A percentile compares a stretch with the other conserved stretches of the same genome.
Evolutionary conservation across 1,140 invertebrate species (phyloP).

Genomic region (Zaprionus inermis): DNA sequence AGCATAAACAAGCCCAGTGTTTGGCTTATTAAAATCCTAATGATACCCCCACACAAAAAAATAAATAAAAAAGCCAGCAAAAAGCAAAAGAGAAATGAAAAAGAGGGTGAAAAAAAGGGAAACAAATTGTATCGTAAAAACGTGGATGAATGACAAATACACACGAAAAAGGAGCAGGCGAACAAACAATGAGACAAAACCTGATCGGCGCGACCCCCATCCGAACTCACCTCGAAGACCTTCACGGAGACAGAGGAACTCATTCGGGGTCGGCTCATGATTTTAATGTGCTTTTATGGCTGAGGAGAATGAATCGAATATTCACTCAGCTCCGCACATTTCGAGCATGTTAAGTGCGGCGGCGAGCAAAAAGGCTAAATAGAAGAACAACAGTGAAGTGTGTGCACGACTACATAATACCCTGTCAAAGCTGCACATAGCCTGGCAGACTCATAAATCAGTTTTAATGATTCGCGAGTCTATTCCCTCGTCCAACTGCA

Average conservation of each 20-base stretch:
- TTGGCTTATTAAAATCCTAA: slow-evolving; percentile 79
- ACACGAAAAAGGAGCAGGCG: slow-evolving; percentile 52
- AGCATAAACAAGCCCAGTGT: slow-evolving; percentile 28
- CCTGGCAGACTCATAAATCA: slow-evolving; percentile 21
- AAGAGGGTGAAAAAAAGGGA: slow-evolving; percentile 24
- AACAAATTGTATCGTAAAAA: slow-evolving; percentile 79
- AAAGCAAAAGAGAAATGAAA: slow-evolving; percentile 8
- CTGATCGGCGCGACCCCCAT: background rate
- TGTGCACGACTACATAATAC: slow-evolving; percentile 24
- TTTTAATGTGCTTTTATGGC: slow-evolving; percentile 67
- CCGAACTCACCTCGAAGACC: slow-evolving; percentile 42
- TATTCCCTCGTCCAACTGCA: slow-evolving; percentile 16
- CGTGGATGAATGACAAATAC: slow-evolving; percentile 61
- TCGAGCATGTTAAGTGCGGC: slow-evolving; percentile 66
- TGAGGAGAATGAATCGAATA: slow-evolving; percentile 64
- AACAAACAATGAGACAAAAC: slow-evolving; percentile 62
- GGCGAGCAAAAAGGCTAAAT: too few species aligned
- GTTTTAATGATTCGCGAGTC: slow-evolving; percentile 24
- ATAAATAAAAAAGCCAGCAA: slow-evolving; percentile 42
- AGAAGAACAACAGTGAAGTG: background rate
- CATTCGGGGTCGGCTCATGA: slow-evolving; percentile 54
- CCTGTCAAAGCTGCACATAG: slow-evolving; percentile 13
- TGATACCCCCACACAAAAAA: slow-evolving; percentile 58
- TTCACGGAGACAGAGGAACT: background rate
- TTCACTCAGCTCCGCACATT: slow-evolving; percentile 71